Evolutionary conservation across 37 sponge, comb jelly and placozoan genomes (phyloP).

Genomic region (Lycopodina hypogea): DNA sequence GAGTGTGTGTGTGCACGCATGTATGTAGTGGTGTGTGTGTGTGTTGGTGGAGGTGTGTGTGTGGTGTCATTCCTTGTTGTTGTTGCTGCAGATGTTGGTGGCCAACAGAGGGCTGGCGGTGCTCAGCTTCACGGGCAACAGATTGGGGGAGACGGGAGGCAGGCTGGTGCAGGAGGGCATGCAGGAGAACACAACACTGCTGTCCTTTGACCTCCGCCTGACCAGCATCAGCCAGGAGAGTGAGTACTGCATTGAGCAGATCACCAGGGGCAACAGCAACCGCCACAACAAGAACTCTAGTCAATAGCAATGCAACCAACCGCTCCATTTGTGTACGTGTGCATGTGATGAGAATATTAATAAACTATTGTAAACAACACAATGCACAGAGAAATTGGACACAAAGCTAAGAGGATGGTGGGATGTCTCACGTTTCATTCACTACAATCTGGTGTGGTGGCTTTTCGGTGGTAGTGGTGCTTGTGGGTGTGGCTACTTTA

Average conservation of each 20-base stretch:
- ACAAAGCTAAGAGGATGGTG: too few relatives aligned
- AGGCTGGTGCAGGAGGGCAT: constrained; percentile 83
- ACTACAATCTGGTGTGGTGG: too few relatives aligned
- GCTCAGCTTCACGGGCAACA: constrained; percentile 76
- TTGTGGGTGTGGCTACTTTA: too few relatives aligned
- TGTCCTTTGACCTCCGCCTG: constrained; percentile 80
- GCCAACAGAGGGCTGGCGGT: constrained; percentile 63
- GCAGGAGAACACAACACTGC: constrained; percentile 81
- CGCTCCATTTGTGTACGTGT: neutral
- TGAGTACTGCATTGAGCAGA: constrained; percentile 91
- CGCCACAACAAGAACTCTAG: neutral
- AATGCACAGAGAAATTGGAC: too few relatives aligned
- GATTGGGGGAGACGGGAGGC: constrained; percentile 81
- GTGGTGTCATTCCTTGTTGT: neutral
- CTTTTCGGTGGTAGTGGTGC: too few relatives aligned
- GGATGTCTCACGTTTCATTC: too few relatives aligned
- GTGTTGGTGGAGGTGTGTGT: neutral
- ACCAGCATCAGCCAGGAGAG: constrained; percentile 89
- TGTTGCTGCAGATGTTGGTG: constrained; percentile 46
- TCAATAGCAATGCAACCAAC: neutral
- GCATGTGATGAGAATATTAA: neutral
- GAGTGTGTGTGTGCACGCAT: too few relatives aligned
- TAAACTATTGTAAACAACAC: too few relatives aligned
- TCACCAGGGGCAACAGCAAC: constrained; percentile 63
- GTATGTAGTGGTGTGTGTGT: neutral